Percentiles rank a stretch among this genome's conserved stretches.
Evolutionary conservation across 2,797 vertebrate species (phyloP).

Genomic region (Pseudocheirus occidentalis): DNA sequence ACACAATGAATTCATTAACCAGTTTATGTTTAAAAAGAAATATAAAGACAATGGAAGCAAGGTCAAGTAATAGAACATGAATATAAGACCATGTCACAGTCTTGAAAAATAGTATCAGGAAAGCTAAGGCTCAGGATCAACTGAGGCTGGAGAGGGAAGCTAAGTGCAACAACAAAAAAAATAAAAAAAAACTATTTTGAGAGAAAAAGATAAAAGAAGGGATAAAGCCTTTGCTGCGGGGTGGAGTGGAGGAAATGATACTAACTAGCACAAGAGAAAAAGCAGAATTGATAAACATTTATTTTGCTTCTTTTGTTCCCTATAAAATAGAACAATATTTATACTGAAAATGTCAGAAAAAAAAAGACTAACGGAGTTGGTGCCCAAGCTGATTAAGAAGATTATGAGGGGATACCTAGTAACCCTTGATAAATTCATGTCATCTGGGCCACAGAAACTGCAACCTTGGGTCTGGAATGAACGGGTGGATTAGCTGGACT

Average conservation of each 20-base stretch:
- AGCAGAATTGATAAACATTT: not conserved
- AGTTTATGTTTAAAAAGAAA: not conserved
- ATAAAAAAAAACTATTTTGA: not conserved
- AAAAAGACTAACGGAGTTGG: not conserved
- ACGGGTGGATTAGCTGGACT: not conserved
- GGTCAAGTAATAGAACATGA: not conserved
- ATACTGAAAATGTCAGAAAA: not conserved
- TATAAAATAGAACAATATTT: not conserved
- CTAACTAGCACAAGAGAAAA: not conserved
- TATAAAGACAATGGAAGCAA: not conserved
- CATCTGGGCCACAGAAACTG: not conserved
- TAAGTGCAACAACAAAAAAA: not conserved
- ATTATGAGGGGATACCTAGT: not conserved
- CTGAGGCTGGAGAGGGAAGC: not conserved
- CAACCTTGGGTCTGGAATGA: not conserved
- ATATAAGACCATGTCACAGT: not conserved
- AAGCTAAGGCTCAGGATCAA: no score
- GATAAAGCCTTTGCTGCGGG: not conserved
- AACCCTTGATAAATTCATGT: not conserved
- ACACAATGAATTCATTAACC: not conserved
- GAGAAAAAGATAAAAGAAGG: not conserved
- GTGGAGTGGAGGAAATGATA: not conserved
- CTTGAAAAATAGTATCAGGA: not conserved
- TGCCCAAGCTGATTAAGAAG: not conserved
- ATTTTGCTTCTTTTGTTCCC: not conserved